phyloP scores from a whole-genome alignment of 2,113 vertebrate species.

The Holacanthus passer region DNA sequence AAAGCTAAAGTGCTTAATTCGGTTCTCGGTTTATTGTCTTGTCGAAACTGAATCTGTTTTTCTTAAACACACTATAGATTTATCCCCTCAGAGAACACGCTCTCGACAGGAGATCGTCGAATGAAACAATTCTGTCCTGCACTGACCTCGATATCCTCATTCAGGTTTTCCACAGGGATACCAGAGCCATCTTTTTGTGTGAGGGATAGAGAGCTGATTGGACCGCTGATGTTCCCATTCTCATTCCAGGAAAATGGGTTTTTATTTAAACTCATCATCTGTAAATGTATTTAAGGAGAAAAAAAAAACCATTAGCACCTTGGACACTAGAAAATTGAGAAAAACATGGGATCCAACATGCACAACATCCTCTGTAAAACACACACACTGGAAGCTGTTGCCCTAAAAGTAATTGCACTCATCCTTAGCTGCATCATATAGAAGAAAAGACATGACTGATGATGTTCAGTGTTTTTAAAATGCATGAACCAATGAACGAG shows the following conservation, averaged over 20 bases:
- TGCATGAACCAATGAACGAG: no score
- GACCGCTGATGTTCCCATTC: constrained; percentile 82
- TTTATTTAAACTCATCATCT: constrained; percentile 89
- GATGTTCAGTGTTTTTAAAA: no score
- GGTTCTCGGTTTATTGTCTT: no score
- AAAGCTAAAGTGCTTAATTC: neutral
- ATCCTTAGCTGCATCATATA: no score
- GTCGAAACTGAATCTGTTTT: neutral
- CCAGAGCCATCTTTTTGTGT: constrained; percentile 82
- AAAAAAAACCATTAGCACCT: neutral
- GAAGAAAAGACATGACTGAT: no score
- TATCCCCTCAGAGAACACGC: neutral
- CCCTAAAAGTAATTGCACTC: neutral
- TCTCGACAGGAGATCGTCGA: constrained; percentile 3
- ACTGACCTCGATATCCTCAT: constrained; percentile 89
- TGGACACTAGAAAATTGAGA: no score
- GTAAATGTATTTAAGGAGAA: neutral
- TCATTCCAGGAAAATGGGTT: constrained; percentile 87
- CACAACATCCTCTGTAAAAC: neutral
- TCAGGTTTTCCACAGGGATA: constrained; percentile 87
- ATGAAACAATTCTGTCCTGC: neutral
- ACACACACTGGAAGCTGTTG: neutral
- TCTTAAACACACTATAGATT: neutral
- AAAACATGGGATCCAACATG: neutral
- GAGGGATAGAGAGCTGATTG: constrained; percentile 85